These are phyloP conservation scores for Chroicocephalus ridibundus DNA, from an alignment of 2,113 vertebrate species.

Conservation along the genomic window DNA sequence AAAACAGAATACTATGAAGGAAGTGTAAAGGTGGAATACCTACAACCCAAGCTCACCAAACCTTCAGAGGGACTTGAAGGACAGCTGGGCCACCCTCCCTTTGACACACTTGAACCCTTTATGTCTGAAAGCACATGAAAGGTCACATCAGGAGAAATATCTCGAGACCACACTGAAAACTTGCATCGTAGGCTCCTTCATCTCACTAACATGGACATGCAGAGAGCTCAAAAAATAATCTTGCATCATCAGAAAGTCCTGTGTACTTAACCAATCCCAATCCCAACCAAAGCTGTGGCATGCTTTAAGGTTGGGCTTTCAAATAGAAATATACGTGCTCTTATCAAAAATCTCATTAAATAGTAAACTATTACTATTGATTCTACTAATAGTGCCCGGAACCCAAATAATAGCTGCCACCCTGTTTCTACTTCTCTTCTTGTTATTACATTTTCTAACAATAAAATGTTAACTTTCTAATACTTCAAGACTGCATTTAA, in stretches of 20 bases:
- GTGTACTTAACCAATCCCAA: neutral
- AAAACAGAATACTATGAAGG: neutral
- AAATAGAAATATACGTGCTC: neutral
- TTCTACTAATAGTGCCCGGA: neutral
- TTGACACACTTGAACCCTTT: neutral
- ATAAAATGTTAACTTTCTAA: neutral
- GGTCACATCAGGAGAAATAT: neutral
- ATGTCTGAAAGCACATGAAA: neutral
- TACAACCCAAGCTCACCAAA: neutral
- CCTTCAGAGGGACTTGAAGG: neutral
- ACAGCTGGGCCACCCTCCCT: neutral
- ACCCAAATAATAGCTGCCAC: neutral
- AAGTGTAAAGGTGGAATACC: neutral
- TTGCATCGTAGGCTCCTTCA: neutral
- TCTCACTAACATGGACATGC: neutral
- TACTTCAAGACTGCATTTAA: neutral
- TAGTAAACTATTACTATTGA: neutral
- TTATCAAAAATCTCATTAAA: conserved; percentile 9
- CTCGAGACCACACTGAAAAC: neutral
- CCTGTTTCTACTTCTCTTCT: neutral
- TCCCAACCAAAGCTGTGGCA: neutral
- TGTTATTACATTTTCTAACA: neutral
- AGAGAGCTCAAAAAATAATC: neutral
- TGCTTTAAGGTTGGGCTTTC: neutral
- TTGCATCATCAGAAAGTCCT: neutral